A percentile compares a stretch with the other conserved stretches of the same genome.
Conservation (phyloP, 2,888 invertebrate genomes). For the Ctenicera cuprea region DNA sequence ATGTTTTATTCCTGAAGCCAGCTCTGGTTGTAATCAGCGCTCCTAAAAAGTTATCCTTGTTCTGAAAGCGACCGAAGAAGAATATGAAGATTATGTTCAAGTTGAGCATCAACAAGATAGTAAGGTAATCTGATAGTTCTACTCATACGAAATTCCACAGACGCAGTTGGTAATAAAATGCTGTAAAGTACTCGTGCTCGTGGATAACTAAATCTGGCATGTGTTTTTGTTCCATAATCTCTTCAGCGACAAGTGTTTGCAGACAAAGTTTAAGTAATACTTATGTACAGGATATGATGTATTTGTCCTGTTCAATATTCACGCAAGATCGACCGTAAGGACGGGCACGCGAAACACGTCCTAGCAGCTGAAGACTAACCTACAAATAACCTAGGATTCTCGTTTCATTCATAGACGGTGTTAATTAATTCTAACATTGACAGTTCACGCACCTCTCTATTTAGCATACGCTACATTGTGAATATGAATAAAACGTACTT, state of each 20-base stretch:
- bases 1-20: too few species aligned
- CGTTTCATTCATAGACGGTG: slow-evolving; percentile 48
- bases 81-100: not conserved
- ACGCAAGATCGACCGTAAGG: slow-evolving; percentile 33
- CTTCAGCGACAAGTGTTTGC: slow-evolving; percentile 26
- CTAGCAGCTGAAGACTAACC: slow-evolving; percentile 39
- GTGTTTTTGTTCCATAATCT: slow-evolving; percentile 17
- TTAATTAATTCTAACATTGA: slow-evolving; percentile 50
- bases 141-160: slow-evolving; percentile 22
- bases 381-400: slow-evolving; percentile 40
- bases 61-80: too few species aligned
- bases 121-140: slow-evolving; percentile 17
- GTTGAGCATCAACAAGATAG: not conserved
- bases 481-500: slow-evolving; percentile 38
- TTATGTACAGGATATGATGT: slow-evolving; percentile 33
- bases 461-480: slow-evolving; percentile 36
- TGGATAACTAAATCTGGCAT: slow-evolving; percentile 22
- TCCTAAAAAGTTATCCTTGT: too few species aligned
- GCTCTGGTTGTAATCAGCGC: too few species aligned
- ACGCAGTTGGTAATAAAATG: slow-evolving; percentile 1
- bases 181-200: slow-evolving; percentile 21
- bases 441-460: slow-evolving; percentile 43
- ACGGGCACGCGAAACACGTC: slow-evolving; percentile 43
- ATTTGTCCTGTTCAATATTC: slow-evolving; percentile 38
- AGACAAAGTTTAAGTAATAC: slow-evolving; percentile 17